Percentiles rank a stretch among this genome's conserved stretches.
Evolutionary conservation across 2,113 vertebrate genomes (phyloP).

Genomic region (Lamprologus sp.): DNA sequence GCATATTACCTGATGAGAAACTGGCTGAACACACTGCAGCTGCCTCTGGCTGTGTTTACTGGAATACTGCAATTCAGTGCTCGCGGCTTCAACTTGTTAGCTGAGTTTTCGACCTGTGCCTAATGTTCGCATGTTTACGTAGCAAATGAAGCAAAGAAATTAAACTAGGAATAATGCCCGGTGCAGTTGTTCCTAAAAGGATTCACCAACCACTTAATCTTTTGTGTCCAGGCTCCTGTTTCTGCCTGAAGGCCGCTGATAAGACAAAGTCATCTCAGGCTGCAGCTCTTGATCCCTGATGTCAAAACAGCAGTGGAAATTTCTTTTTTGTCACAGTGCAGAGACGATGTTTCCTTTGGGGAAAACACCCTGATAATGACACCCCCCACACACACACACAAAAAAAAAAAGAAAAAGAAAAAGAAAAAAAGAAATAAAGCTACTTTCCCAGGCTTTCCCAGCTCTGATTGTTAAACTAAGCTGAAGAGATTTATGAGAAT

Average conservation of each 20-base stretch:
- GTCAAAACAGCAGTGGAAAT: constrained; percentile 12
- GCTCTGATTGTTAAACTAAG: constrained; percentile 11
- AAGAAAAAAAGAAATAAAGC: background rate
- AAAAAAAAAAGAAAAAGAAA: background rate
- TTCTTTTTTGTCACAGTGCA: background rate
- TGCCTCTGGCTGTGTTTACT: background rate
- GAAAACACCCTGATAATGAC: constrained; percentile 49
- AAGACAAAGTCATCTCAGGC: constrained; percentile 16
- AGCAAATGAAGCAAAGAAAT: background rate
- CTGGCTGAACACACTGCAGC: background rate
- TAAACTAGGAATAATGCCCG: background rate
- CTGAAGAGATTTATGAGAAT: background rate
- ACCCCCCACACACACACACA: background rate
- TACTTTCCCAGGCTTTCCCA: constrained; percentile 20
- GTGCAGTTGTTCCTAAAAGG: background rate
- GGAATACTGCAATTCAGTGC: background rate
- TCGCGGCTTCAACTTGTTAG: background rate
- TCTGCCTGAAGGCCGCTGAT: constrained; percentile 40
- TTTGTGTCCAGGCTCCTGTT: background rate
- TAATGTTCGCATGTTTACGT: background rate
- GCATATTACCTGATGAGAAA: background rate
- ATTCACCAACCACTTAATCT: background rate
- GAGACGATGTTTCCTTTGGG: constrained; percentile 40
- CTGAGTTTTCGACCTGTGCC: background rate
- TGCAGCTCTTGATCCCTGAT: constrained; percentile 26